These are phyloP conservation scores for Patella caerulea DNA, from an alignment of 2,888 invertebrate genomes.

Conservation along the genomic window DNA sequence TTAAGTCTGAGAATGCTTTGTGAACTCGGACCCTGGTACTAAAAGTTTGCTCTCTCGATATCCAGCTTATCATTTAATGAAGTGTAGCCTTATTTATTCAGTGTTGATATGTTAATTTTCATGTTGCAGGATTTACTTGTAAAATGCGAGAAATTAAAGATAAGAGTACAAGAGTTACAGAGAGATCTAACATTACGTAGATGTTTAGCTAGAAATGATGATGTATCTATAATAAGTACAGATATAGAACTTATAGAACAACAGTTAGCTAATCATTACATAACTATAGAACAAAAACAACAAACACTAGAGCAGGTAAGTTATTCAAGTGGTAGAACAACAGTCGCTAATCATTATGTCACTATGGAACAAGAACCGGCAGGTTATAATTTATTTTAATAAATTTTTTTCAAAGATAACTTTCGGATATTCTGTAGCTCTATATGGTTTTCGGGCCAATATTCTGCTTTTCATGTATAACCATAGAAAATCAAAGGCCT, in stretches of 20 bases:
- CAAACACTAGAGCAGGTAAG: conserved; percentile 64
- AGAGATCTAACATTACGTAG: conserved; percentile 80
- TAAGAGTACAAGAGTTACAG: conserved; percentile 79
- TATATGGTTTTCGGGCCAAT: no score
- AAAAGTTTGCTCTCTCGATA: no score
- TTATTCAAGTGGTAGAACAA: conserved; percentile 45
- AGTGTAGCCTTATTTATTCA: no score
- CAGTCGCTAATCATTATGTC: conserved; percentile 51
- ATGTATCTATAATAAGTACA: conserved; percentile 43
- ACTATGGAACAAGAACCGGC: conserved; percentile 58
- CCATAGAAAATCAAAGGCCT: no score
- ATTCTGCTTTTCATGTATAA: no score
- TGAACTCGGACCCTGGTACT: no score
- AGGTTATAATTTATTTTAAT: conserved; percentile 29
- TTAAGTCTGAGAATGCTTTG: no score
- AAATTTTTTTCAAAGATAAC: neutral
- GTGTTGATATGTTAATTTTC: neutral
- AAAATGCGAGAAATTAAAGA: conserved; percentile 58
- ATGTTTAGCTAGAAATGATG: conserved; percentile 68
- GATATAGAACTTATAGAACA: conserved; percentile 48
- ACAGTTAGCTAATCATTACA: conserved; percentile 50
- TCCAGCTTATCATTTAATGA: no score
- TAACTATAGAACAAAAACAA: conserved; percentile 59
- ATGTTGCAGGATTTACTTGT: conserved; percentile 51
- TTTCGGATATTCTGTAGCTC: no score